These are phyloP conservation scores for Sphenodon punctatus DNA, from an alignment of 2,797 vertebrate species.

Conservation along the genomic window DNA sequence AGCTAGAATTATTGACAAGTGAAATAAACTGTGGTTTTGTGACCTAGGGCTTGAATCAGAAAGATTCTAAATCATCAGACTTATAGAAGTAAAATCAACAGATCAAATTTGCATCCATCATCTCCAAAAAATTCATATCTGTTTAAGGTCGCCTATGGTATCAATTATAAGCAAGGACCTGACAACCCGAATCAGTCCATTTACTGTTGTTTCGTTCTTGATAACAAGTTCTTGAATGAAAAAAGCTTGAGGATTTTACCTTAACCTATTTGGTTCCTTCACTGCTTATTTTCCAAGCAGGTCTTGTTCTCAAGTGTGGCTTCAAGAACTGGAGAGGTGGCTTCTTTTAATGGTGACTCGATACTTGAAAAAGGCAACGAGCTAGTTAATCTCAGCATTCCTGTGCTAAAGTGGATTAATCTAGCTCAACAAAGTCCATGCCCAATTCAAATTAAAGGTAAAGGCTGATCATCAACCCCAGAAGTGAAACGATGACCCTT, in stretches of 20 bases:
- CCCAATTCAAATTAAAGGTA: background rate
- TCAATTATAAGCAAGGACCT: background rate
- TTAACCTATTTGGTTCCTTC: background rate
- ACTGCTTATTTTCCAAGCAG: background rate
- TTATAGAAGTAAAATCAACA: slow-evolving; percentile 14
- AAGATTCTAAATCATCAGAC: slow-evolving; percentile 10
- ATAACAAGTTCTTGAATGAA: background rate
- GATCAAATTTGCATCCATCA: slow-evolving; percentile 16
- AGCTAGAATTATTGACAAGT: slow-evolving; percentile 6
- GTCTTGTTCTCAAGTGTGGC: background rate
- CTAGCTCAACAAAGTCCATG: background rate
- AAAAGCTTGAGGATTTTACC: background rate
- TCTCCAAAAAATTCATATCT: slow-evolving; percentile 18
- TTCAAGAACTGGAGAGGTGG: background rate
- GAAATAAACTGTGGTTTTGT: slow-evolving; percentile 19
- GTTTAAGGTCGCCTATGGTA: background rate
- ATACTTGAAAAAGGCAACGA: background rate
- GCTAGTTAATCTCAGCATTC: background rate
- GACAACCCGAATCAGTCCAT: background rate
- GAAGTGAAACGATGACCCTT: background rate
- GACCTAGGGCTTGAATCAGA: slow-evolving; percentile 14
- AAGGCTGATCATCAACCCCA: background rate
- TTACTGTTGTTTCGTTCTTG: background rate
- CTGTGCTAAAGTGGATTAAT: background rate
- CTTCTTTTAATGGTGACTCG: background rate